A percentile compares a stretch with the other conserved stretches of the same genome.
phyloP scores from a whole-genome alignment of 2,888 invertebrate genomes.

The Troides aeacus region DNA sequence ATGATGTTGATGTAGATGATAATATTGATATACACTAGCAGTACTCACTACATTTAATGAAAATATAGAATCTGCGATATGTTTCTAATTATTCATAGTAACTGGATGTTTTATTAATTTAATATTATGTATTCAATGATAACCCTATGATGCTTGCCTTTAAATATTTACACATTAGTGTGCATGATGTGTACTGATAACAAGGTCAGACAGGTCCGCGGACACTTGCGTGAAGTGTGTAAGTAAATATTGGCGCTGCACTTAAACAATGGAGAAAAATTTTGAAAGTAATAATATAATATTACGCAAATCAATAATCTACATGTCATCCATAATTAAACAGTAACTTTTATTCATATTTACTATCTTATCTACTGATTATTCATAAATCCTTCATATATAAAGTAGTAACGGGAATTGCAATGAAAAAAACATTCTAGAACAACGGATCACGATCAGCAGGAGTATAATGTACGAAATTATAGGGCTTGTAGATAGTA shows the following conservation, averaged over 20 bases:
- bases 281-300: not conserved
- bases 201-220: constrained; percentile 5
- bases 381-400: not conserved
- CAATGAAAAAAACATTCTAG: not conserved
- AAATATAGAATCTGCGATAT: not conserved
- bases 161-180: not conserved
- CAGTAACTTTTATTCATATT: too few relatives aligned
- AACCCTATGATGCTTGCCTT: too few relatives aligned
- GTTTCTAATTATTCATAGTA: not conserved
- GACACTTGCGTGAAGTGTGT: constrained; percentile 10
- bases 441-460: too few relatives aligned
- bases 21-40: too few relatives aligned
- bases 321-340: too few relatives aligned
- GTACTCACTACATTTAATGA: too few relatives aligned
- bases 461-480: too few relatives aligned
- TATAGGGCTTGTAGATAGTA: too few relatives aligned
- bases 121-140: too few relatives aligned
- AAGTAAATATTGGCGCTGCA: constrained; percentile 20
- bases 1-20: too few relatives aligned
- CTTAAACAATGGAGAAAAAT: not conserved
- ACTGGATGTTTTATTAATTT: too few relatives aligned
- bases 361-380: not conserved
- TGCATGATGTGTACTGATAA: not conserved
- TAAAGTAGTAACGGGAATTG: not conserved
- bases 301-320: not conserved